Percentiles rank a stretch among this genome's conserved stretches.
Evolutionary conservation across 2,888 invertebrate genomes (phyloP).

Genomic region (Zootermopsis nevadensis): DNA sequence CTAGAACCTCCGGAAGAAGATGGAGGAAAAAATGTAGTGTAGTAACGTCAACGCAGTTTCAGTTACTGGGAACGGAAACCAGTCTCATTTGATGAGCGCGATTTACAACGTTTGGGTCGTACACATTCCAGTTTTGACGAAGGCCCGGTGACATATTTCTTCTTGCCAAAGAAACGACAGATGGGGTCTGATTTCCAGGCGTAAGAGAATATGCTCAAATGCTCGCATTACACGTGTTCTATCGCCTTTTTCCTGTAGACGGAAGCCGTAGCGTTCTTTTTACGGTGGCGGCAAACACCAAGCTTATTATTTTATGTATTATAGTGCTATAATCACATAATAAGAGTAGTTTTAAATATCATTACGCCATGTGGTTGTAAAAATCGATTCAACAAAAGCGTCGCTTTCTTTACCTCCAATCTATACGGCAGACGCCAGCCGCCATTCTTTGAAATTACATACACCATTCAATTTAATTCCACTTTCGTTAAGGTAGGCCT

Average conservation of each 20-base stretch:
- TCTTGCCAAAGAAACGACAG: no score
- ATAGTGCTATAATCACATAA: neutral
- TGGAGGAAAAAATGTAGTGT: no score
- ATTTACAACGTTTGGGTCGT: no score
- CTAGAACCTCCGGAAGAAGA: no score
- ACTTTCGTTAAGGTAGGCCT: constrained; percentile 12
- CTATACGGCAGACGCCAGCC: neutral
- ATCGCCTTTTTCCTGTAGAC: neutral
- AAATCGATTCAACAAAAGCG: neutral
- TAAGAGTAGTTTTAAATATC: neutral
- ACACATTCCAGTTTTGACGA: no score
- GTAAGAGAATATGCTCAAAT: neutral
- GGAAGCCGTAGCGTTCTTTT: neutral
- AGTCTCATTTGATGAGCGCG: no score
- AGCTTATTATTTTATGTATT: neutral
- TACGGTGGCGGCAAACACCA: neutral
- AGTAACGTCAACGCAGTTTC: no score
- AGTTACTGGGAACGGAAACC: no score
- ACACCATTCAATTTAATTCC: constrained; percentile 12
- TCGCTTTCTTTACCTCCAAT: neutral
- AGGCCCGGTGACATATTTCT: no score
- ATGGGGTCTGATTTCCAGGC: no score
- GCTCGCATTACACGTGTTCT: neutral
- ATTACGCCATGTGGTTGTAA: neutral
- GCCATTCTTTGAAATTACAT: neutral